These are phyloP conservation scores for Sycophaga agraensis DNA, from an alignment of 1,140 invertebrate species.

Conservation along the genomic window DNA sequence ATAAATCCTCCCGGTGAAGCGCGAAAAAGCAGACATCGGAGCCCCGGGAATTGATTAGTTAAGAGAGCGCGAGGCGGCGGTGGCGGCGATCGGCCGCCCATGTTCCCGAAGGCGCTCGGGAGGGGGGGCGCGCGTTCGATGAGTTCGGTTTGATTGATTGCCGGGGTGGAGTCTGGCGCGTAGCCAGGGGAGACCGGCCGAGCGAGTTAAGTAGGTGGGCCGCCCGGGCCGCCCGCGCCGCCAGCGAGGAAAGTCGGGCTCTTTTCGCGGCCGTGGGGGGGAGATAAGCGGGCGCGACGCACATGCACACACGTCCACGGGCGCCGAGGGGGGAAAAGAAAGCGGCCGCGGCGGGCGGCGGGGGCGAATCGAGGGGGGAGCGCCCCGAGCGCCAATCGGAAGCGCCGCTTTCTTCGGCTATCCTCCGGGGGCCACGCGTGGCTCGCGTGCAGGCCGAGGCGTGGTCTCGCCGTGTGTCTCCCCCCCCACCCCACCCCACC, in stretches of 20 bases:
- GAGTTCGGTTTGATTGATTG: constrained; percentile 47
- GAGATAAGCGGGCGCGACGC: background rate
- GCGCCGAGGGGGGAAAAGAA: too few relatives aligned
- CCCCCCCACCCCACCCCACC: constrained; percentile 28
- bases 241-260: too few relatives aligned
- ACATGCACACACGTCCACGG: background rate
- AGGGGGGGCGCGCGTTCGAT: constrained; percentile 11
- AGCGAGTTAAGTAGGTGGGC: background rate
- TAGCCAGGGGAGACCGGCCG: constrained; percentile 13
- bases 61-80: too few relatives aligned
- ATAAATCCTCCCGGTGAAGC: too few relatives aligned
- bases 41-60: too few relatives aligned
- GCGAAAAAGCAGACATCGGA: too few relatives aligned
- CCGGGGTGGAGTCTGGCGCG: constrained; percentile 46
- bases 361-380: background rate
- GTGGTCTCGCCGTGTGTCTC: constrained; percentile 54
- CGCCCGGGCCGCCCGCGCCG: background rate
- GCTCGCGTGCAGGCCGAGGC: constrained; percentile 48
- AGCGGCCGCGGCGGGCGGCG: background rate
- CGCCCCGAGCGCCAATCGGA: constrained; percentile 46
- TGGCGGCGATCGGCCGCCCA: too few relatives aligned
- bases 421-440: constrained; percentile 33
- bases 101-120: too few relatives aligned
- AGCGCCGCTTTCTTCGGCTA: constrained; percentile 50
- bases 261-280: background rate